These are phyloP conservation scores for Bradypodion ventrale DNA, from an alignment of 2,797 vertebrate species.

Conservation along the genomic window DNA sequence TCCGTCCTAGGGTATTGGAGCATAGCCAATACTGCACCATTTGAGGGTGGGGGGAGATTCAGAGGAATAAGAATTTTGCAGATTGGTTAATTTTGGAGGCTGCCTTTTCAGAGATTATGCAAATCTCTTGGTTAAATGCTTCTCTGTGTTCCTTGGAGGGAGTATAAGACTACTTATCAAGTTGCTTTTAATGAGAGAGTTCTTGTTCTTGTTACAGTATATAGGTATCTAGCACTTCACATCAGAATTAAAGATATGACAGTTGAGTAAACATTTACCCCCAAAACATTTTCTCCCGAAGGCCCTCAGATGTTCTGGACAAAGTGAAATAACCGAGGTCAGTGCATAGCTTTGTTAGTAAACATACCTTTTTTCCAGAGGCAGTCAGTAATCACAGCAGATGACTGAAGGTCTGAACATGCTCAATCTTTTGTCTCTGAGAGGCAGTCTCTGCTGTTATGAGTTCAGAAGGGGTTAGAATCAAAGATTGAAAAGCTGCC, in stretches of 20 bases:
- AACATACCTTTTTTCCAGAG: constrained; percentile 14
- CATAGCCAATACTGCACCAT: neutral
- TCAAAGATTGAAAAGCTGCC: constrained; percentile 7
- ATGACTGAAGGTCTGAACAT: constrained; percentile 19
- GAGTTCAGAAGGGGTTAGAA: constrained; percentile 16
- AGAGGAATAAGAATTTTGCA: neutral
- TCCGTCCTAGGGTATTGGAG: neutral
- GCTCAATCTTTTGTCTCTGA: constrained; percentile 9
- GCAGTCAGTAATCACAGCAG: constrained; percentile 12
- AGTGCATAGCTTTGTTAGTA: constrained; percentile 7
- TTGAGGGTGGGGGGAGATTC: neutral
- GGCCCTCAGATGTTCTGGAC: neutral
- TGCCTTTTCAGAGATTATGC: no score
- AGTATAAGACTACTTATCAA: neutral
- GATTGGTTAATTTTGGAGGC: neutral
- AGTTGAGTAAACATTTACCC: neutral
- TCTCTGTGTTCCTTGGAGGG: neutral
- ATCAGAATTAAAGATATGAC: neutral
- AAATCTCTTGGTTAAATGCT: no score
- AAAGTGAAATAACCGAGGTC: neutral
- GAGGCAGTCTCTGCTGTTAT: constrained; percentile 1
- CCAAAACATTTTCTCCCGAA: constrained; percentile 6
- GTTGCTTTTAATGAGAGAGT: neutral
- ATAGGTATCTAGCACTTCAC: neutral
- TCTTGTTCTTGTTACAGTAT: neutral